A percentile compares a stretch with the other conserved stretches of the same genome.
Conservation (phyloP, 37 sponge, comb jelly and placozoan species). For the Bolinopsis microptera region DNA sequence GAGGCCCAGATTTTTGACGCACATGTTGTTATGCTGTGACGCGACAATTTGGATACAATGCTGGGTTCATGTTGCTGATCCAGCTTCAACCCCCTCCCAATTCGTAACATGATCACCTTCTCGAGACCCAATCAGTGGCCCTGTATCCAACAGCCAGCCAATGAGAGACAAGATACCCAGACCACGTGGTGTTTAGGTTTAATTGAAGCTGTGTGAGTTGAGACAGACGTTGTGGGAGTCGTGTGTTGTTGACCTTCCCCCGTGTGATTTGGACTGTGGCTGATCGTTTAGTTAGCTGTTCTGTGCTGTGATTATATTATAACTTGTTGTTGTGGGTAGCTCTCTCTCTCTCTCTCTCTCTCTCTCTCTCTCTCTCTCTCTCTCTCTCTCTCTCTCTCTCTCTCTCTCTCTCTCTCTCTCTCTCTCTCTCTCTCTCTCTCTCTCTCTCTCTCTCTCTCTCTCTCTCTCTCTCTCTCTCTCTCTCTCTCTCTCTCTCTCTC, state of each 20-base stretch:
- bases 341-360: background rate
- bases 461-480: conserved; percentile 19
- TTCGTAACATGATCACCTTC: background rate
- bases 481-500: background rate
- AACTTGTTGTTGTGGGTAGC: background rate
- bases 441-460: background rate
- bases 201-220: background rate
- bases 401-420: background rate
- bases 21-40: too few relatives aligned
- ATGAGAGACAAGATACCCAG: background rate
- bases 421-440: conserved; percentile 5
- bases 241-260: background rate
- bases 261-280: background rate
- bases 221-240: background rate
- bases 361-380: conserved; percentile 5
- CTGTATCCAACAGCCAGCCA: background rate
- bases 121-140: background rate
- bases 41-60: too few relatives aligned
- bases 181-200: background rate
- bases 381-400: background rate
- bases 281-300: background rate
- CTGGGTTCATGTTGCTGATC: too few relatives aligned
- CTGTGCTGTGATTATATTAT: background rate
- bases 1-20: too few relatives aligned
- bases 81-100: background rate